A percentile compares a stretch with the other conserved stretches of the same genome.
These are phyloP conservation scores for Fragum sueziense DNA, from an alignment of 2,888 invertebrate species.

Conservation along the genomic window DNA sequence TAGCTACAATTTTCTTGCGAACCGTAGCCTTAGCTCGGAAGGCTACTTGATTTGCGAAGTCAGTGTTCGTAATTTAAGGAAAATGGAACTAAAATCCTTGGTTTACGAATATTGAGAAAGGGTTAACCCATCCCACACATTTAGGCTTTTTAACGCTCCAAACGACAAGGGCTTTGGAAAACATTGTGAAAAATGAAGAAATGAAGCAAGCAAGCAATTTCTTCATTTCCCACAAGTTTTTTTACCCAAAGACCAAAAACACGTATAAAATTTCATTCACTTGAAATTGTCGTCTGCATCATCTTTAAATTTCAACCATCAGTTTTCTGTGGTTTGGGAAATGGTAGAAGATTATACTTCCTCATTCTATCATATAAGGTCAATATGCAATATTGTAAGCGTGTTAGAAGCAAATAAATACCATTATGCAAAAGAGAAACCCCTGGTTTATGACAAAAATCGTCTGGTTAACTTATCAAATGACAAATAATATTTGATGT, in stretches of 20 bases:
- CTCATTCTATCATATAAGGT: no score
- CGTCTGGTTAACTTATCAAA: background rate
- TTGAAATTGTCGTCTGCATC: background rate
- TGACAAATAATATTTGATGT: background rate
- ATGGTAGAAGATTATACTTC: background rate
- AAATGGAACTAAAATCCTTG: no score
- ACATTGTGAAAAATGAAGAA: background rate
- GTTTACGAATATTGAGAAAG: no score
- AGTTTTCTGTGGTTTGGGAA: background rate
- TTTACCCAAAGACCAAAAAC: background rate
- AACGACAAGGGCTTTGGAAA: no score
- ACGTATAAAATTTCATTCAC: background rate
- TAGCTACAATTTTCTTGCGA: no score
- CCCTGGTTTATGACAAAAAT: slow-evolving; percentile 1
- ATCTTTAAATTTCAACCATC: background rate
- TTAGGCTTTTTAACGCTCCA: no score
- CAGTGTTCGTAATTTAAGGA: no score
- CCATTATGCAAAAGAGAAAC: slow-evolving; percentile 3
- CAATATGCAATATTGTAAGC: background rate
- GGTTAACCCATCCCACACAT: no score
- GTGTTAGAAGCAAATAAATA: background rate
- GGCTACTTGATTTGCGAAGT: no score
- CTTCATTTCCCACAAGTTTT: background rate
- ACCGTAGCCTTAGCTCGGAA: no score
- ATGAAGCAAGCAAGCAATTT: background rate